Conservation (phyloP, 1,140 invertebrate species). For the Pantala flavescens region DNA sequence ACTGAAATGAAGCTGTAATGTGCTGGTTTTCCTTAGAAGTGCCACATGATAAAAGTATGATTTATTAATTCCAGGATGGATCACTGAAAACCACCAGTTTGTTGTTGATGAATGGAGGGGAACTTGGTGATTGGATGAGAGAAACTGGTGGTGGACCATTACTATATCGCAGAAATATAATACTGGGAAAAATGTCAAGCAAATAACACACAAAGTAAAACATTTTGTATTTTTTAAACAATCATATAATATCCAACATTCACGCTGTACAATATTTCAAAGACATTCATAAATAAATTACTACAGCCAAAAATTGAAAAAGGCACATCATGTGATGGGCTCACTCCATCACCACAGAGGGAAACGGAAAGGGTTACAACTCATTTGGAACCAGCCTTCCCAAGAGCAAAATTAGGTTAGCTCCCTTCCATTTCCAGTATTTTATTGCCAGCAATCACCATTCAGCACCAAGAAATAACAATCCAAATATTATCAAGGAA, state of each 20-base stretch:
- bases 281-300: neutral
- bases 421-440: neutral
- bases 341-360: neutral
- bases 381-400: no score
- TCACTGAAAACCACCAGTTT: slow-evolving; percentile 38
- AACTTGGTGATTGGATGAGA: slow-evolving; percentile 31
- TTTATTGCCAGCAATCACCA: neutral
- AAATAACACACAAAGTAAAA: neutral
- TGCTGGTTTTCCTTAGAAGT: no score
- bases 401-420: no score
- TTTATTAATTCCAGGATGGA: slow-evolving; percentile 38
- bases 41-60: no score
- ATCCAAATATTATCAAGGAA: no score
- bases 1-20: no score
- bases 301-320: neutral
- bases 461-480: neutral
- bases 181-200: neutral
- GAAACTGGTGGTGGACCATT: neutral
- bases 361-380: no score
- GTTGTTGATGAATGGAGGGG: slow-evolving; percentile 39
- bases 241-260: slow-evolving; percentile 4
- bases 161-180: neutral
- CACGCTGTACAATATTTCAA: slow-evolving; percentile 2
- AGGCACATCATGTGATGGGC: neutral
- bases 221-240: neutral